Conservation (phyloP, 2,888 invertebrate genomes). For the Catocala fraxini region DNA sequence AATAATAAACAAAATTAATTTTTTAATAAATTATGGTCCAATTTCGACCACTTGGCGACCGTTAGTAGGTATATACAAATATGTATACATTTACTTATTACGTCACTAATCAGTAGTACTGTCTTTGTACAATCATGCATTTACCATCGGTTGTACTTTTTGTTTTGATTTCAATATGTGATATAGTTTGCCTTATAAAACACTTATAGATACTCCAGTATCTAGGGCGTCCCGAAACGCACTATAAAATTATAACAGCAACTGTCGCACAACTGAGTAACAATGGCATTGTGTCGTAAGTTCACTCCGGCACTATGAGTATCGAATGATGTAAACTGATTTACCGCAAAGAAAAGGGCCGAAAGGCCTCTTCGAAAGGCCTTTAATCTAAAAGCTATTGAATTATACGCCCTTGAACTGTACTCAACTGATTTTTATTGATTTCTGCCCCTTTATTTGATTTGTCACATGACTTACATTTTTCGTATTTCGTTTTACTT, state of each 20-base stretch:
- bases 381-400: conserved; percentile 63
- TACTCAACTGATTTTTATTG: conserved; percentile 44
- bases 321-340: conserved; percentile 51
- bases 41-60: no score
- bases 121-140: no score
- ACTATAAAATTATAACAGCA: not conserved
- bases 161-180: no score
- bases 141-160: no score
- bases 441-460: conserved; percentile 35
- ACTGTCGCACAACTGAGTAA: conserved; percentile 11
- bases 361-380: conserved; percentile 40
- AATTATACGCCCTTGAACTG: conserved; percentile 50
- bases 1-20: no score
- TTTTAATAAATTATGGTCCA: no score
- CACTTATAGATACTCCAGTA: no score
- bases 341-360: conserved; percentile 49
- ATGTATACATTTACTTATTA: no score
- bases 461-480: conserved; percentile 20
- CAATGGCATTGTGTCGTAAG: conserved; percentile 23
- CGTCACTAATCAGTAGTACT: no score
- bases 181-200: no score
- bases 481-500: conserved; percentile 12
- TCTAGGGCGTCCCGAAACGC: no score
- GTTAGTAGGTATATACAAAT: no score
- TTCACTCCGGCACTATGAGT: conserved; percentile 10